phyloP scores from a whole-genome alignment of 2,113 vertebrate species.

The Rhinogobius similis region DNA sequence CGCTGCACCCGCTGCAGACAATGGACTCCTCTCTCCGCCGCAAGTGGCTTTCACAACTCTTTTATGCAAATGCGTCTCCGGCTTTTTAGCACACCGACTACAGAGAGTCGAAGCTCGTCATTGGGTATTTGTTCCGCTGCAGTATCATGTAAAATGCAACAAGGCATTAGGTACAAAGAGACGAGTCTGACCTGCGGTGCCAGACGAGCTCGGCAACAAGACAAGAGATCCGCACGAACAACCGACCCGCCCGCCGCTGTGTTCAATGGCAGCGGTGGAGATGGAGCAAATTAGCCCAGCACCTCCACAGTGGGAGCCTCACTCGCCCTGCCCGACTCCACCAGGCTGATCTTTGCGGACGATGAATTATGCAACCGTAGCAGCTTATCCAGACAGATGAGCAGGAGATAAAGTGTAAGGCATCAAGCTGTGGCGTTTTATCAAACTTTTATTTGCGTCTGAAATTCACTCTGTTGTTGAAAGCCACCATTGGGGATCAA shows the following conservation, averaged over 20 bases:
- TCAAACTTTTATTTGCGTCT: slow-evolving; percentile 52
- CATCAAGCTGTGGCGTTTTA: slow-evolving; percentile 25
- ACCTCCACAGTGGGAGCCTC: slow-evolving; percentile 18
- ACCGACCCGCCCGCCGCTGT: slow-evolving; percentile 45
- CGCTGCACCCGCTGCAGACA: slow-evolving; percentile 17
- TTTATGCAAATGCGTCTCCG: slow-evolving; percentile 40
- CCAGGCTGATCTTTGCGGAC: slow-evolving; percentile 32
- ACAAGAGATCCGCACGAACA: slow-evolving; percentile 39
- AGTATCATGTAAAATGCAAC: slow-evolving; percentile 60
- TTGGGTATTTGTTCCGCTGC: slow-evolving; percentile 48
- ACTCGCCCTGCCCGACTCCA: background rate
- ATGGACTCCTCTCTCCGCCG: slow-evolving; percentile 17
- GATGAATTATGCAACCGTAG: slow-evolving; percentile 42
- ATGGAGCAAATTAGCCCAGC: slow-evolving; percentile 44
- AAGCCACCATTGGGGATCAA: slow-evolving; percentile 1
- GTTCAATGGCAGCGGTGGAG: slow-evolving; percentile 17
- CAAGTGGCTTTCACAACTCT: slow-evolving; percentile 33
- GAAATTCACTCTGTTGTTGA: slow-evolving; percentile 41
- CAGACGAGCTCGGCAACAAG: slow-evolving; percentile 11
- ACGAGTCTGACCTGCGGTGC: slow-evolving; percentile 35
- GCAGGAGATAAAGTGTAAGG: slow-evolving; percentile 1
- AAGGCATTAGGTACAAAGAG: slow-evolving; percentile 46
- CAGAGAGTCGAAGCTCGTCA: slow-evolving; percentile 35
- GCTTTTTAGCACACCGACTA: slow-evolving; percentile 17
- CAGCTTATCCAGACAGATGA: slow-evolving; percentile 1